Evolutionary conservation across 2,797 vertebrate genomes (phyloP).

Genomic region (Melanotaenia pygmaea): DNA sequence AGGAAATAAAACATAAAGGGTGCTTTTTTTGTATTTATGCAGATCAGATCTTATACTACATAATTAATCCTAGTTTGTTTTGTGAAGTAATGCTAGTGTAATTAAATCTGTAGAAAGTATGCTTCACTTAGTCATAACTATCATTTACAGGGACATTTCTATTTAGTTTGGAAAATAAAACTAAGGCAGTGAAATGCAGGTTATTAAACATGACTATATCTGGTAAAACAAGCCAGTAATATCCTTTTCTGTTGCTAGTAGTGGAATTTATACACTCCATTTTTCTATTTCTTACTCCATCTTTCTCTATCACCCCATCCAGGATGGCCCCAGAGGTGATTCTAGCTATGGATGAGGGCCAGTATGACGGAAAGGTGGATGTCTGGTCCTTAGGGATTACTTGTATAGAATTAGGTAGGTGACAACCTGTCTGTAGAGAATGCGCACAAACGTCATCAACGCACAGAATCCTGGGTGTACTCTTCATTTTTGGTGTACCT

Average conservation of each 20-base stretch:
- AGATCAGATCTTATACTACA: background rate
- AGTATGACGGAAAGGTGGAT: constrained; percentile 98
- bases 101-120: background rate
- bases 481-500: no score
- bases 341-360: constrained; percentile 99
- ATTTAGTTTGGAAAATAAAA: background rate
- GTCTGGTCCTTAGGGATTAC: constrained; percentile 99
- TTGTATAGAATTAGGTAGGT: constrained; percentile 97
- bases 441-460: no score
- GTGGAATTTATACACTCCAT: no score
- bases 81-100: background rate
- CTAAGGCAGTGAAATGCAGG: background rate
- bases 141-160: background rate
- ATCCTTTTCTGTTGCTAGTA: no score
- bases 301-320: background rate
- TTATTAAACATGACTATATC: background rate
- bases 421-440: background rate
- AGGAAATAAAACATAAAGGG: background rate
- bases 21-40: background rate
- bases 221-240: background rate
- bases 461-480: no score
- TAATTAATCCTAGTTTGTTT: background rate
- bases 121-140: background rate
- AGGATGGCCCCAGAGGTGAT: constrained; percentile 99
- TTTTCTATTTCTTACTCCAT: background rate